Evolutionary conservation across 2,113 vertebrate species (phyloP).

Genomic region (Cichladusa arquata): DNA sequence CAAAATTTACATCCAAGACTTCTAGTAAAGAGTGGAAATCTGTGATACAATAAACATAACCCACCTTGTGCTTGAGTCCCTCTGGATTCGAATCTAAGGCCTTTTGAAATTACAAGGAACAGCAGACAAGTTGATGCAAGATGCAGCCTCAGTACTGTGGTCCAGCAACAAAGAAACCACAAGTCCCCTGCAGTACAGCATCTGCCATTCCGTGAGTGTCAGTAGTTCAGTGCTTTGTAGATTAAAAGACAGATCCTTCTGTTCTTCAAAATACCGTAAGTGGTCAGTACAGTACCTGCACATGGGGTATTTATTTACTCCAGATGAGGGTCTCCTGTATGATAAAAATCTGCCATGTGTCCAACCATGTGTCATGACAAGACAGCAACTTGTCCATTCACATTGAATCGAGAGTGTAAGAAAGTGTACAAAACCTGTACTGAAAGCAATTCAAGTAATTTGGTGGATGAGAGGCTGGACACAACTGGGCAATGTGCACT

Average conservation of each 20-base stretch:
- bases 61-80: background rate
- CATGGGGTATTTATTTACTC: background rate
- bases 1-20: background rate
- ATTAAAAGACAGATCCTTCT: background rate
- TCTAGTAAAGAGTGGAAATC: background rate
- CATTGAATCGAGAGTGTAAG: accelerated
- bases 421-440: background rate
- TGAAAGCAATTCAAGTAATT: background rate
- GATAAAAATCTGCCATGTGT: background rate
- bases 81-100: background rate
- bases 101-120: background rate
- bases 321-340: background rate
- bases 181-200: background rate
- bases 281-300: background rate
- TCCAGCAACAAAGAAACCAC: background rate
- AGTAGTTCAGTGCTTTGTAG: background rate
- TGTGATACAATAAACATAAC: background rate
- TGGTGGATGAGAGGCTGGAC: background rate
- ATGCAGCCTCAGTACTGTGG: background rate
- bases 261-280: background rate
- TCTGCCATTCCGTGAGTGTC: background rate
- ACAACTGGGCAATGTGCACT: background rate
- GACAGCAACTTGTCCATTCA: background rate
- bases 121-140: background rate
- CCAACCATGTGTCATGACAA: background rate